Percentiles rank a stretch among this genome's conserved stretches.
Conservation (phyloP, 2,113 vertebrate genomes). For the Sigmodon hispidus region DNA sequence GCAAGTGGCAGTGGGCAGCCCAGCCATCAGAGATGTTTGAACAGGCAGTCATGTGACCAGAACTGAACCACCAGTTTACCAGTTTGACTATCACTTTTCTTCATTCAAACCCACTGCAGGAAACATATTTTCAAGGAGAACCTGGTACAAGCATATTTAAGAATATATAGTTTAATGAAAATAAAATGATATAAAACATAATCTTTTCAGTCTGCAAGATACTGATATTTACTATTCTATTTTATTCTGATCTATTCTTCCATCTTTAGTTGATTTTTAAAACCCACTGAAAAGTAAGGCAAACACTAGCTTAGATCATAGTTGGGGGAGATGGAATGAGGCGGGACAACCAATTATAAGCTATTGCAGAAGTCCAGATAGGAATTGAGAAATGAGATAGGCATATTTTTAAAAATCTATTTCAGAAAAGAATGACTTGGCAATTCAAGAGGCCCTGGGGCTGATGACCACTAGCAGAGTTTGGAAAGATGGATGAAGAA, state of each 20-base stretch:
- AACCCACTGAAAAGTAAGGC: not conserved
- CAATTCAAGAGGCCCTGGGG: not conserved
- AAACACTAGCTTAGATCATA: slow-evolving; percentile 32
- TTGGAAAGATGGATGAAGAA: slow-evolving; percentile 29
- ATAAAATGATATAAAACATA: not conserved
- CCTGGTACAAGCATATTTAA: slow-evolving; percentile 7
- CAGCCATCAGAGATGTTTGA: not conserved
- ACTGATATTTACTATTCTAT: not conserved
- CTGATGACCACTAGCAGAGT: not conserved
- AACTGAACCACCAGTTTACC: not conserved
- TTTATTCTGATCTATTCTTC: not conserved
- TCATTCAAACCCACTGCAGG: not conserved
- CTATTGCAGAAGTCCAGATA: not conserved
- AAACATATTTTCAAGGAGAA: not conserved
- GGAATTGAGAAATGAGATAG: not conserved
- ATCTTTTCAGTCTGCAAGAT: not conserved
- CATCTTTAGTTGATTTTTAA: slow-evolving; percentile 36
- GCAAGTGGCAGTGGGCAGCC: not conserved
- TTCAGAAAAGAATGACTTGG: slow-evolving; percentile 49
- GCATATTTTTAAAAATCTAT: not conserved
- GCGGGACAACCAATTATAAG: not conserved
- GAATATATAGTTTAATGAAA: not conserved
- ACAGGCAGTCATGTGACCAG: not conserved
- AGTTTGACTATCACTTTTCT: not conserved
- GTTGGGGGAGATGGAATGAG: not conserved